These are phyloP conservation scores for Corvus hawaiiensis DNA, from an alignment of 2,113 vertebrate genomes.

Conservation along the genomic window DNA sequence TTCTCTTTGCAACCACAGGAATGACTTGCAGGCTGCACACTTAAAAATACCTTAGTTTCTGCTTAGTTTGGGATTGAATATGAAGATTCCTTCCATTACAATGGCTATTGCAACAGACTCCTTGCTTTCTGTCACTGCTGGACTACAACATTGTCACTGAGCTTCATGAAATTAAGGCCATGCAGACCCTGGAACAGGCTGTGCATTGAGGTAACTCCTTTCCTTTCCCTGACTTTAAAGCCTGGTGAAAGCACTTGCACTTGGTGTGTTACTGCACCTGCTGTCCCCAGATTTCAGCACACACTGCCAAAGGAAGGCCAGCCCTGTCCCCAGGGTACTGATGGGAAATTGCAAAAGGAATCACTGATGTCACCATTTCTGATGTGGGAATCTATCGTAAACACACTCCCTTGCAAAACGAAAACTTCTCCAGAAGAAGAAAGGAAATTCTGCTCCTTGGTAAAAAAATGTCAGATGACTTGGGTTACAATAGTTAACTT, in stretches of 20 bases:
- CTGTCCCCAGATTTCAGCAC: not conserved
- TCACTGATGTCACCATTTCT: constrained; percentile 32
- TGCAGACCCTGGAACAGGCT: not conserved
- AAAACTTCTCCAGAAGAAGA: constrained; percentile 25
- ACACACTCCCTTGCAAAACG: not conserved
- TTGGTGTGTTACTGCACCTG: not conserved
- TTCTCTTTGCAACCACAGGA: not conserved
- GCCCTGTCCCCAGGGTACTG: constrained; percentile 13
- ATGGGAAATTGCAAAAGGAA: constrained; percentile 52
- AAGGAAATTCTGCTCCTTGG: constrained; percentile 36
- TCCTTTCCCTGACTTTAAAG: not conserved
- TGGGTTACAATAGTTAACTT: not conserved
- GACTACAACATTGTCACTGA: not conserved
- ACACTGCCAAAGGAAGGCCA: constrained; percentile 10
- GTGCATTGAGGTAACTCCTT: not conserved
- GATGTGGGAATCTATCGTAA: not conserved
- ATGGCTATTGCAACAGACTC: not conserved
- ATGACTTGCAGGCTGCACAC: not conserved
- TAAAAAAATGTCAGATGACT: not conserved
- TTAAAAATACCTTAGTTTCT: not conserved
- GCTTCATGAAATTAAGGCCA: not conserved
- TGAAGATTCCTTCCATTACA: not conserved
- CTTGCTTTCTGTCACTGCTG: not conserved
- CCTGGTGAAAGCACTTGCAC: not conserved
- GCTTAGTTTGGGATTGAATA: not conserved